Base-by-base conservation (phyloP, 1,140 invertebrate genomes). In the Bombus superbus region DNA sequence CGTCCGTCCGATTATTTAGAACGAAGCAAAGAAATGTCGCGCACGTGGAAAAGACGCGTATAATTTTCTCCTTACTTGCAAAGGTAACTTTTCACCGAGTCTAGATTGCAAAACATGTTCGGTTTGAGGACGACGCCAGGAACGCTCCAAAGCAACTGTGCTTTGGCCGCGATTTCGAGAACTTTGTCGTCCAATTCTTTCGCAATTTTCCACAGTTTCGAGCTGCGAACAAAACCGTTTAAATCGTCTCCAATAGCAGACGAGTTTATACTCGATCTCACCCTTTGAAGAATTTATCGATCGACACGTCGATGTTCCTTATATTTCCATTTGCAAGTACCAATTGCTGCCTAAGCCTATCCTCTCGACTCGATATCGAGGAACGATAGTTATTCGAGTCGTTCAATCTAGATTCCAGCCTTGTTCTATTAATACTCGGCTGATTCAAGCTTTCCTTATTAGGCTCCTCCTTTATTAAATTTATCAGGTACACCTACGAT, bases 111-210 rank as follows among this genome's bases (percentile, higher is more conserved):
- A 53, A 84, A 90, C 62, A 84, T 79, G 15, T 71, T 73, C 15
- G 93, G 93, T 47, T 90, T 83, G 22, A 94, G 79, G 11, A 89
- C 86, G 15, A 94, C 84, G 22, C 94, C 94, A 15, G 92, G 88
- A 2, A 85, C 89, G 75, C 92, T 91, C 94, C 94, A 94, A 28
- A 94, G 81, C 11, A 93, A 57, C 28, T 93, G 89, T 42, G 91
- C 88, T 76, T 88, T 93, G 1, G 91, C 93, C 28, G 94, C 94
- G n/a, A 91, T 88, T 82, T 93, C 87, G 11, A 94, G 69, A 9
- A 86, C 66, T 28, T 91, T 78, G 9, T 84, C 83, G 32, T 71
- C 87, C 25, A 94, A 82, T 53, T 86, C 47, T 57, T 79, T 85
- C 25, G 82, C 86, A 42, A 88, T 66, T 40, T 75, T 88, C 18